Base-by-base conservation (phyloP, 2,888 invertebrate species). In the Hesperia comma region DNA sequence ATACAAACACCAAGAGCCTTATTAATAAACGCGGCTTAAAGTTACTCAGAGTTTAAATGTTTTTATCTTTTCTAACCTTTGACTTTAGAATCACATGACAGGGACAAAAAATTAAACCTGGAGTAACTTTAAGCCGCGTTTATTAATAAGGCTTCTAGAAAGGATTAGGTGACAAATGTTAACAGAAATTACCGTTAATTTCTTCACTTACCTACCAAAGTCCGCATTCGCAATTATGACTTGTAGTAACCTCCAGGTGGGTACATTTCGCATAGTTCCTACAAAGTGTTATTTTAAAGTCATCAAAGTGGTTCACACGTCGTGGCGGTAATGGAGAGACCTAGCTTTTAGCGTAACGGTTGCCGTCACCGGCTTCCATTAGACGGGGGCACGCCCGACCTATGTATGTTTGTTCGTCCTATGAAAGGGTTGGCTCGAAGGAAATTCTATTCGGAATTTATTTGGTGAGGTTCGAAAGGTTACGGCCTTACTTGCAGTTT, bases 291-390 rank as follows among this genome's bases (percentile, higher is more conserved):
- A 43, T 43, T 58, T 58, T 57, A 58, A 58, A 58, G 21, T 58
- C 43, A 14, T 58, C 41, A 15, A 43, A 41, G 57, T 26, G 43
- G 17, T 43, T 58, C 57, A 26, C 57, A 58, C 57, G 41, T 58
- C 26, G 57, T 15, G 26, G 26, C 37, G 26, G 57, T 58, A 60
- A 60, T 60, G 60, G 60, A 26, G 43, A 58, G 43, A 60, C 60
- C 60, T n/a, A n/a, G n/a, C n/a, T 60, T 60, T 60, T 60, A 60
- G 46, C 60, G 46, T 15, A 60, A 46, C 60, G 43, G 43, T 58
- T 60, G 21, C 7, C 33, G 60, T 33, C 33, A 60, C 17, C 33
- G 6, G 17, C 46, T 49, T 46, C 60, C 60, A 60, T 60, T 60
- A 60, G 46, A 46, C 46, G 14, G 37, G 33, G 37, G 10, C 37